Conservation (phyloP, 2,113 vertebrate species). For the Tringa solitaria region DNA sequence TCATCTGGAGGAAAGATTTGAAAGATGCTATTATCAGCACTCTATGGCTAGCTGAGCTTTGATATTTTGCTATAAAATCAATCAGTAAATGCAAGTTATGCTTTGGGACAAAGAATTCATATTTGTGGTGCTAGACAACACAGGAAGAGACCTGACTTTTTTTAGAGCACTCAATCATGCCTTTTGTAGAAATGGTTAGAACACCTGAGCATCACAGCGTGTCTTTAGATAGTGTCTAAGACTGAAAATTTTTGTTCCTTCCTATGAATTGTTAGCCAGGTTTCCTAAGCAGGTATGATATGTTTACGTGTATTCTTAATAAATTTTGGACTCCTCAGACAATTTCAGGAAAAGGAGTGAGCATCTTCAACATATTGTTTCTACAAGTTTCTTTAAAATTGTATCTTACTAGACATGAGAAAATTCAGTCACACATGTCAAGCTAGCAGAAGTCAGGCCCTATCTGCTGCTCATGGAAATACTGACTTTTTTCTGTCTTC, state of each 20-base stretch:
- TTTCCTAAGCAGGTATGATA: not conserved
- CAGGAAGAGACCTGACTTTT: not conserved
- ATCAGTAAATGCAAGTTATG: not conserved
- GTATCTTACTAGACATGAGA: not conserved
- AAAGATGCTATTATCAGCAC: conserved; percentile 5
- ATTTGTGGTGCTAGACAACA: not conserved
- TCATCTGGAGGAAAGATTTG: conserved; percentile 12
- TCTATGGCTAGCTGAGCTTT: not conserved
- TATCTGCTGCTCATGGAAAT: not conserved
- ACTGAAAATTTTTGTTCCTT: not conserved
- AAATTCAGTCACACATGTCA: not conserved
- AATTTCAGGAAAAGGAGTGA: not conserved
- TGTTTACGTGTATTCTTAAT: not conserved
- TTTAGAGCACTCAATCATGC: not conserved
- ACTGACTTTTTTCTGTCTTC: not conserved
- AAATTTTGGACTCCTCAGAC: not conserved
- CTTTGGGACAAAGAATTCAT: not conserved
- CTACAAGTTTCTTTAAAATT: not conserved
- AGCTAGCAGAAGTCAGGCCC: not conserved
- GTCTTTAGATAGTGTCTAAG: not conserved
- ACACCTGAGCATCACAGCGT: not conserved
- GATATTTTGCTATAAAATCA: not conserved
- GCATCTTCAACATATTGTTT: not conserved
- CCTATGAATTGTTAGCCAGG: not conserved
- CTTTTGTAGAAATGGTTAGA: not conserved